A percentile compares a stretch with the other conserved stretches of the same genome.
These are phyloP conservation scores for Pelobates fuscus DNA, from an alignment of 2,113 vertebrate genomes.

Conservation along the genomic window DNA sequence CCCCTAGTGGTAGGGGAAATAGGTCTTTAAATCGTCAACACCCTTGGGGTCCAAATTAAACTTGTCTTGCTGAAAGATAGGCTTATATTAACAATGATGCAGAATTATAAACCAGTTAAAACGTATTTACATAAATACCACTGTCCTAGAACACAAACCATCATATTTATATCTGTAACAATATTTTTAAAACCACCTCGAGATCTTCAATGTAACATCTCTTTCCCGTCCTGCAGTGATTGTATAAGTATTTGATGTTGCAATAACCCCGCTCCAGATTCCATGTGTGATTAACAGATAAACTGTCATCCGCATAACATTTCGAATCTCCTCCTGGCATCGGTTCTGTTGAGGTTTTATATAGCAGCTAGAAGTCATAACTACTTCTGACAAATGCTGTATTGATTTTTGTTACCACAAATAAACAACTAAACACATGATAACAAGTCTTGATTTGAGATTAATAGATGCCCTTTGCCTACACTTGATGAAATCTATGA, in stretches of 20 bases:
- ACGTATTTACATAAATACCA: too few species aligned
- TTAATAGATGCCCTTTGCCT: conserved; percentile 2
- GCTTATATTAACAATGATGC: too few species aligned
- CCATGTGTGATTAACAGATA: conserved; percentile 26
- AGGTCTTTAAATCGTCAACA: too few species aligned
- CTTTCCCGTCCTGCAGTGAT: neutral
- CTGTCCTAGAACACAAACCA: too few species aligned
- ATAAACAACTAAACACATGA: conserved; percentile 29
- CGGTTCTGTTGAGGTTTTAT: conserved; percentile 2
- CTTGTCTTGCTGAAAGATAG: too few species aligned
- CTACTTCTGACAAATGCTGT: conserved; percentile 9
- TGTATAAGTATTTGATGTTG: neutral
- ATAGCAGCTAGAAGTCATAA: conserved; percentile 11
- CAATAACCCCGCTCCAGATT: neutral
- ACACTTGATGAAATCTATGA: neutral
- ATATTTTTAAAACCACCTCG: too few species aligned
- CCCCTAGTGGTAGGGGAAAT: too few species aligned
- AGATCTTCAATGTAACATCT: too few species aligned
- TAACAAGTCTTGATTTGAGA: conserved; percentile 11
- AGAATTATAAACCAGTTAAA: too few species aligned
- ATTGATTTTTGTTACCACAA: conserved; percentile 18
- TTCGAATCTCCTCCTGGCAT: conserved; percentile 7
- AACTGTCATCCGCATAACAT: conserved; percentile 8
- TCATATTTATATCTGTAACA: too few species aligned
- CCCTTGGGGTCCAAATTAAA: too few species aligned